A percentile compares a stretch with the other conserved stretches of the same genome.
Conservation (phyloP, 2,888 invertebrate species). For the Villa cingulata region DNA sequence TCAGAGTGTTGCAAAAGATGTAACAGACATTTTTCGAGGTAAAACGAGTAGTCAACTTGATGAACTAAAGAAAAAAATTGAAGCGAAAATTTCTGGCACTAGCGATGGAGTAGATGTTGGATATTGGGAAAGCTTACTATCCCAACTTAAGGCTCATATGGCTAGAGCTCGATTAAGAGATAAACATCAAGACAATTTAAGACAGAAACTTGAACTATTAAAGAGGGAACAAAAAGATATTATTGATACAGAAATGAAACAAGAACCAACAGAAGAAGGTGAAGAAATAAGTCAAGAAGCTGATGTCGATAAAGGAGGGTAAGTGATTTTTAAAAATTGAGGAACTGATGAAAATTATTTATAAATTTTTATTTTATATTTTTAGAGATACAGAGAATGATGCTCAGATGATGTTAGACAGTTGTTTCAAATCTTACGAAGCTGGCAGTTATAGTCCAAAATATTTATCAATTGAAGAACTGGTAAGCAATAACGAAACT, state of each 20-base stretch:
- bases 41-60: constrained; percentile 80
- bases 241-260: background rate
- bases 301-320: constrained; percentile 10
- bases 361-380: background rate
- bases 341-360: background rate
- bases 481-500: constrained; percentile 37
- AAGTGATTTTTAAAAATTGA: no score
- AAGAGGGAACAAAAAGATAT: constrained; percentile 70
- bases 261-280: constrained; percentile 9
- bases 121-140: constrained; percentile 93
- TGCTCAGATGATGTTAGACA: constrained; percentile 20
- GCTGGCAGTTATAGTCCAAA: constrained; percentile 76
- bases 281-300: constrained; percentile 12
- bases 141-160: constrained; percentile 93
- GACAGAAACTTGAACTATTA: constrained; percentile 74
- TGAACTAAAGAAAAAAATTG: constrained; percentile 71
- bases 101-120: constrained; percentile 88
- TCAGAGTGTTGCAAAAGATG: constrained; percentile 80
- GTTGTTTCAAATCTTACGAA: constrained; percentile 54
- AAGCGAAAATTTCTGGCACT: constrained; percentile 67
- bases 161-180: constrained; percentile 83
- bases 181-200: constrained; percentile 79
- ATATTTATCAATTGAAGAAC: constrained; percentile 45
- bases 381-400: constrained; percentile 8
- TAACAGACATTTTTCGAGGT: constrained; percentile 79